Conservation (phyloP, 2,113 vertebrate genomes). For the Hemiprocne comata region DNA sequence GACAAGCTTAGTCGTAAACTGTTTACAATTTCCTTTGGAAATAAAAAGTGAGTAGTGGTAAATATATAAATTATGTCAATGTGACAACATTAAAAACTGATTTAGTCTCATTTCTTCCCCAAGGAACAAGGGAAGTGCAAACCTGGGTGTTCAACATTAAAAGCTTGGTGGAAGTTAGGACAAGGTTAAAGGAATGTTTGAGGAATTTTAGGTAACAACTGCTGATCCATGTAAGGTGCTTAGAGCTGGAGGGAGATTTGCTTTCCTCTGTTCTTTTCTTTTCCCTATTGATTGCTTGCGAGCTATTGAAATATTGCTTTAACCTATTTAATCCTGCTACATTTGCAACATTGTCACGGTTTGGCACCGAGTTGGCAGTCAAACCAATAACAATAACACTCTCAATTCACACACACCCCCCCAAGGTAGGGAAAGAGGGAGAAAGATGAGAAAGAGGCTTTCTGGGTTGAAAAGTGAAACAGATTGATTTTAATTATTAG, state of each 20-base stretch:
- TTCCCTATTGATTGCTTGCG: background rate
- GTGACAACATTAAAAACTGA: background rate
- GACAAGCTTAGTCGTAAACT: background rate
- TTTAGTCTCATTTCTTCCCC: background rate
- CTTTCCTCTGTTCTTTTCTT: background rate
- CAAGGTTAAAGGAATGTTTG: background rate
- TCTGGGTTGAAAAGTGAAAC: too few relatives aligned
- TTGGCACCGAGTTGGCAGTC: too few relatives aligned
- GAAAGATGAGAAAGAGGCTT: too few relatives aligned
- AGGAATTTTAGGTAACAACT: background rate
- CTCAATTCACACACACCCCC: too few relatives aligned
- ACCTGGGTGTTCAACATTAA: rapidly evolving
- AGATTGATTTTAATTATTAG: too few relatives aligned
- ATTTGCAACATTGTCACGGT: too few relatives aligned
- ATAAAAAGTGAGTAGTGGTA: background rate
- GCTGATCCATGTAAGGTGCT: background rate
- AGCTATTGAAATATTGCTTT: background rate
- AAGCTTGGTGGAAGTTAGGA: background rate
- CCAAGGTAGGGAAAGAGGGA: too few relatives aligned
- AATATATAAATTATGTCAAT: background rate
- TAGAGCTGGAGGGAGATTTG: background rate
- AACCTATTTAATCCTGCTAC: background rate
- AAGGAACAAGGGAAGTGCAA: background rate
- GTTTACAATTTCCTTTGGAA: background rate
- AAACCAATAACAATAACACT: too few relatives aligned